Percentiles rank a stretch among this genome's conserved stretches.
These are phyloP conservation scores for Myodes glareolus DNA, from an alignment of 2,113 vertebrate genomes.

Conservation along the genomic window DNA sequence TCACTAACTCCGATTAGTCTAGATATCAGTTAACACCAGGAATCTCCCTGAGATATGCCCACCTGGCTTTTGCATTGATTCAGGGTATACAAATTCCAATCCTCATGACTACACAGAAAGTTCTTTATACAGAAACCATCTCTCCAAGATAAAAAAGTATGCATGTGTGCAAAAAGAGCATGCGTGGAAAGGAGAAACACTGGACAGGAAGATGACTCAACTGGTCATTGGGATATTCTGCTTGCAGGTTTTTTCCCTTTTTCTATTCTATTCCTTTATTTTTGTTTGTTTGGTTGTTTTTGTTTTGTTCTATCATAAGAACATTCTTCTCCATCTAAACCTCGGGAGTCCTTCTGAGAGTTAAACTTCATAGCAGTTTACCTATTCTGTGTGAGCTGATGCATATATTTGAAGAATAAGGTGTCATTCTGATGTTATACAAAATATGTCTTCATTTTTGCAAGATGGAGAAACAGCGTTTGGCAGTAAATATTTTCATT, in stretches of 20 bases:
- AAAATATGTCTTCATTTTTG: background rate
- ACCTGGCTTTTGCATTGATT: background rate
- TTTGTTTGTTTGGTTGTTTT: background rate
- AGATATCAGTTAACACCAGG: background rate
- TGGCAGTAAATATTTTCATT: background rate
- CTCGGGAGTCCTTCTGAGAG: background rate
- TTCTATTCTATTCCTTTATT: background rate
- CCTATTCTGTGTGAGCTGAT: background rate
- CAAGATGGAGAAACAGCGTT: background rate
- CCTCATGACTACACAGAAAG: background rate
- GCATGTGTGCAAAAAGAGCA: background rate
- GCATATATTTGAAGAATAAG: background rate
- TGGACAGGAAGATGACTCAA: too few relatives aligned
- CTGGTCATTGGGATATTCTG: background rate
- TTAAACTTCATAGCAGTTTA: background rate
- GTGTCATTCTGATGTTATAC: background rate
- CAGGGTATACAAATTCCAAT: background rate
- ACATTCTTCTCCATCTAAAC: background rate
- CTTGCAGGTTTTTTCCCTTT: background rate
- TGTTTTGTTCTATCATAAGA: background rate
- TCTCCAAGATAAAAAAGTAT: too few relatives aligned
- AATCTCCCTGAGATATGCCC: background rate
- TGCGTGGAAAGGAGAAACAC: background rate
- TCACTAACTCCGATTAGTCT: too few relatives aligned
- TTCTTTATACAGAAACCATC: background rate